phyloP scores from a whole-genome alignment of 2,797 vertebrate genomes.

The Argyrosomus regius region DNA sequence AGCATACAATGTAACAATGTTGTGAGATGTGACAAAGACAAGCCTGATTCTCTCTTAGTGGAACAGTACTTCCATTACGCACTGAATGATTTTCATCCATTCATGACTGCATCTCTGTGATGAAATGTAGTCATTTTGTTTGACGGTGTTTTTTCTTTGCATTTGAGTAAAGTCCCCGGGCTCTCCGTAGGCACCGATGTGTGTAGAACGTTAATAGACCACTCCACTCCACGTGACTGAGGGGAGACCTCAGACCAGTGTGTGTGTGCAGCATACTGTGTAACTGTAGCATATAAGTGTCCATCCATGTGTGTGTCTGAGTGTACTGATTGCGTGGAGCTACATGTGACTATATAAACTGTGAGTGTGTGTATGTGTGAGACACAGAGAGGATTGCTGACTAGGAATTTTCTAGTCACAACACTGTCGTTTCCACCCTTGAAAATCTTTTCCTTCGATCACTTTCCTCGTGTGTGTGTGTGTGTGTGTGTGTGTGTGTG shows the following conservation, averaged over 20 bases:
- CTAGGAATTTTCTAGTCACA: conserved; percentile 6
- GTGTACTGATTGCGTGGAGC: conserved; percentile 14
- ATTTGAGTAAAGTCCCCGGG: conserved; percentile 47
- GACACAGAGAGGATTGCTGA: conserved; percentile 29
- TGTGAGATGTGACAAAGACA: background rate
- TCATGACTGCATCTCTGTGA: conserved; percentile 26
- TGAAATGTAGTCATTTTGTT: conserved; percentile 51
- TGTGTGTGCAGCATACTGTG: conserved; percentile 10
- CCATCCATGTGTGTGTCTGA: conserved; percentile 44
- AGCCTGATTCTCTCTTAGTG: conserved; percentile 6
- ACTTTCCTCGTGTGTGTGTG: conserved; percentile 16
- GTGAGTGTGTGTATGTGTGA: background rate
- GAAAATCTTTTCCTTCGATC: conserved; percentile 39
- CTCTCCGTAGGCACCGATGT: conserved; percentile 47
- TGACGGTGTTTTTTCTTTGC: conserved; percentile 62
- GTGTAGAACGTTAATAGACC: conserved; percentile 55
- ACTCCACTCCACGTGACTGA: conserved; percentile 55
- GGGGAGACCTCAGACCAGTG: conserved; percentile 32
- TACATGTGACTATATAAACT: conserved; percentile 21
- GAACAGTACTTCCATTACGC: background rate
- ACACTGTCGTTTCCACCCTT: conserved; percentile 11
- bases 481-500: conserved; percentile 22
- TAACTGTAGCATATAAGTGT: conserved; percentile 14
- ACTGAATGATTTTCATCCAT: conserved; percentile 16
- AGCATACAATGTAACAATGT: background rate